phyloP scores from a whole-genome alignment of 2,797 vertebrate species.

The Fratercula arctica region DNA sequence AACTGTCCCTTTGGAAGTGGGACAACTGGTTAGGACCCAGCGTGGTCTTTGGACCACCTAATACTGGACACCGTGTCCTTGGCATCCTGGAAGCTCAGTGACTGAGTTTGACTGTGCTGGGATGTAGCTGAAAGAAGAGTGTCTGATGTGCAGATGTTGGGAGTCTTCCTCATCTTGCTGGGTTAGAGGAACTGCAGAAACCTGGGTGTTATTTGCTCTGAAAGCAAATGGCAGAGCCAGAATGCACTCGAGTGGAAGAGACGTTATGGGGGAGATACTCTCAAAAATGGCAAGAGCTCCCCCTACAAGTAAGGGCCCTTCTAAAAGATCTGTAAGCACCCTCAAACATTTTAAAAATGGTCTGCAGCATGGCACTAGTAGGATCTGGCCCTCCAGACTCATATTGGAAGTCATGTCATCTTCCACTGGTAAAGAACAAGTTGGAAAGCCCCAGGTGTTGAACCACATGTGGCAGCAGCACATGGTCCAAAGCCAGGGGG shows the following conservation, averaged over 20 bases:
- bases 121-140: neutral
- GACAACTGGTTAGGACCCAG: neutral
- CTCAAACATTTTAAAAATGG: neutral
- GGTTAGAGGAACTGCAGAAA: neutral
- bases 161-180: neutral
- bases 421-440: neutral
- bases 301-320: neutral
- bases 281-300: neutral
- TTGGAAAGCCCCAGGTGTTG: neutral
- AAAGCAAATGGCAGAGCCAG: neutral
- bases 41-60: neutral
- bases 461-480: neutral
- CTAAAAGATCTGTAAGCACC: neutral
- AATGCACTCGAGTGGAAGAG: neutral
- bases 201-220: neutral
- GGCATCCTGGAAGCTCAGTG: neutral
- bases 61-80: accelerated
- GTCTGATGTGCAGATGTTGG: accelerated
- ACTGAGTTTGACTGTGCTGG: neutral
- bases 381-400: neutral
- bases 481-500: neutral
- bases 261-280: neutral
- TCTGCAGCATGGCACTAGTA: neutral
- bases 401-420: neutral
- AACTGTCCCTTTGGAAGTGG: neutral